These are phyloP conservation scores for Diabrotica balteata DNA, from an alignment of 2,888 invertebrate species.

Conservation along the genomic window DNA sequence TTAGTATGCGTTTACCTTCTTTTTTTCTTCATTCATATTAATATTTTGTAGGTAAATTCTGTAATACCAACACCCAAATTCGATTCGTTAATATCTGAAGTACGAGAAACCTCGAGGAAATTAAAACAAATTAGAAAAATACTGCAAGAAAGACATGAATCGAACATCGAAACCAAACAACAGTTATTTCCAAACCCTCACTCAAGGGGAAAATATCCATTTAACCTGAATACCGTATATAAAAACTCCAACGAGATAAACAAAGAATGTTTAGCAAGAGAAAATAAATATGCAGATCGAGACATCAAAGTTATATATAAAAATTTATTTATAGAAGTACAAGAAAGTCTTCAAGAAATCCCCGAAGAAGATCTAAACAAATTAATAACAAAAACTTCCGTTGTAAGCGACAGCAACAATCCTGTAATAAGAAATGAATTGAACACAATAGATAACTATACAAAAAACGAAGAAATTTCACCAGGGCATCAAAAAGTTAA, in stretches of 20 bases:
- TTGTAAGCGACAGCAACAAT: too few relatives aligned
- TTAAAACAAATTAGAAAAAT: slow-evolving; percentile 5
- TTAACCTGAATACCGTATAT: not conserved
- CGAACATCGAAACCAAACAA: not conserved
- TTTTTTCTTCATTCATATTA: not conserved
- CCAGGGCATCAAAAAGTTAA: too few relatives aligned
- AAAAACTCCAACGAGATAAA: not conserved
- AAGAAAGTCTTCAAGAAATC: slow-evolving; percentile 9
- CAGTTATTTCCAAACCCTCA: not conserved
- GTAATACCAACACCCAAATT: not conserved
- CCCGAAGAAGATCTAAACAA: slow-evolving; percentile 2
- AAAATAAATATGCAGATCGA: not conserved
- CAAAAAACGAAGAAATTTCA: too few relatives aligned
- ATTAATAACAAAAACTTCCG: not conserved
- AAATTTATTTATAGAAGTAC: not conserved
- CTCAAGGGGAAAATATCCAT: not conserved
- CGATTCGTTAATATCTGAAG: not conserved
- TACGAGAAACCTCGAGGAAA: not conserved
- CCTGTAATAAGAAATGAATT: too few relatives aligned
- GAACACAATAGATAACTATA: too few relatives aligned
- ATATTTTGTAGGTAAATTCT: not conserved
- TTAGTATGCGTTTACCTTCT: not conserved
- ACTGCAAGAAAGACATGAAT: not conserved
- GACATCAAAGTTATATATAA: slow-evolving; percentile 2
- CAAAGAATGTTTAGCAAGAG: not conserved